A percentile compares a stretch with the other conserved stretches of the same genome.
Conservation (phyloP, 1,140 invertebrate species). For the Popillia japonica region DNA sequence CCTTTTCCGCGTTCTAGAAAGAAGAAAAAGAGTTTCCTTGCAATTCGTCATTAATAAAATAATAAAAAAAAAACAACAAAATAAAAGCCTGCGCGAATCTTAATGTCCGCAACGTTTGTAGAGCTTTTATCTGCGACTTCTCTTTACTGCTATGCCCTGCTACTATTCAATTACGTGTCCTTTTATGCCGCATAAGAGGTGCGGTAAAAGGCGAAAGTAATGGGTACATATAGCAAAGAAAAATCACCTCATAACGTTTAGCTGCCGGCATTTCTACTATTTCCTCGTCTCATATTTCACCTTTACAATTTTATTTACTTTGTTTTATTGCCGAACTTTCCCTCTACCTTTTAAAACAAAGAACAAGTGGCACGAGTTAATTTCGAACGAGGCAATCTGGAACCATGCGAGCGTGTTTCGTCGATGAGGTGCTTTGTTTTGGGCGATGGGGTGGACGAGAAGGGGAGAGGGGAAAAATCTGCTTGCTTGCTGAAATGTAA, state of each 20-base stretch:
- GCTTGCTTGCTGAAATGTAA: neutral
- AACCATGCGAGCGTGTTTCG: neutral
- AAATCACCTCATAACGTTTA: neutral
- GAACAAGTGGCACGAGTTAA: constrained; percentile 1
- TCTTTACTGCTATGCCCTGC: neutral
- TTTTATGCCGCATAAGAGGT: neutral
- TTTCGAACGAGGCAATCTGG: neutral
- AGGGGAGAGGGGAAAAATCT: neutral
- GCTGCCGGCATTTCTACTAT: neutral
- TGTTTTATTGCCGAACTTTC: constrained; percentile 8
- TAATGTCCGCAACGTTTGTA: neutral
- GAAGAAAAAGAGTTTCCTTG: too few relatives aligned
- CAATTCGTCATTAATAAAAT: too few relatives aligned
- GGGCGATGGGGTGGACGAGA: too few relatives aligned
- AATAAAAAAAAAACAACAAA: too few relatives aligned
- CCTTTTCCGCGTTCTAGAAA: too few relatives aligned
- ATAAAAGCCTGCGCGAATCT: neutral
- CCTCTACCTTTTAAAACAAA: neutral
- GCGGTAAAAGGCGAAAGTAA: neutral
- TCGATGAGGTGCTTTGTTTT: neutral
- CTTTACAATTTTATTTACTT: constrained; percentile 12
- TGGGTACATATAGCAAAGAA: neutral
- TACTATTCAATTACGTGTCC: constrained; percentile 10
- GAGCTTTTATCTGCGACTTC: neutral
- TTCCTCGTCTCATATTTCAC: neutral